Evolutionary conservation across 2,113 vertebrate genomes (phyloP), one percentile per base, ranked within the genome.

Genomic region (Bucco capensis): DNA sequence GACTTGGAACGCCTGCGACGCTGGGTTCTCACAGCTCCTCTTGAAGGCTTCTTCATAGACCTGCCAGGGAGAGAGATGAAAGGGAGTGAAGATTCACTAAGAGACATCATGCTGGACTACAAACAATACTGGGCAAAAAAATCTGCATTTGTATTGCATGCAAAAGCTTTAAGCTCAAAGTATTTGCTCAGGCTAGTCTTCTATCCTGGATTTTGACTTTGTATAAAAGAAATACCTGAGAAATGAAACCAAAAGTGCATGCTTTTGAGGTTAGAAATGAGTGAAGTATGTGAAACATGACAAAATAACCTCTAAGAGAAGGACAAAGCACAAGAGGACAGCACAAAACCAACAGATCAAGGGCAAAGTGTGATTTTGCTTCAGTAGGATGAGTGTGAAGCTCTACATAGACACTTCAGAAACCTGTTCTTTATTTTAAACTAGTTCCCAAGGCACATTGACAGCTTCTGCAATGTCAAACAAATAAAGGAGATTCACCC

Each of bases 1-100:
- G 99, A 99, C 96, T 99, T 99, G 65, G 99, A 99, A 71, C 98
- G 97, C 23, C 99, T 97, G 23, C 98, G 98, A 24, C 99, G 98
- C 96, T 99, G 99, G 28, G 97, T 98, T 95, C 98, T 98, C 69
- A 97, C 97, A 12, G 88, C 94, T 87, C 98, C 99, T 97, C 98
- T 96, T 9, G 98, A 98, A 14, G 98, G 97, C 94, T 99, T 99
- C 96, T 98, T 98, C 80, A 97, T 94, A 73, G 98, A 98, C 71
- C 99, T 99, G 51, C n/a, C 87, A 86, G 7, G 25, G 51, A 82
- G 93, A 88, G 70, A 83, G 1, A 88, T 1, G 83, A 57, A 80
- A 83, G 51, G 44, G 40, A 92, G 42, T 42, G 21, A 78, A 76
- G 50, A 62, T 12, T 42, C 66, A 56, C 25, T 23, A 12, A 4